Evolutionary conservation across 1,140 invertebrate genomes (phyloP), one percentile per base, ranked within the genome.

Genomic region (Pachyrhynchus sulphureomaculatus): DNA sequence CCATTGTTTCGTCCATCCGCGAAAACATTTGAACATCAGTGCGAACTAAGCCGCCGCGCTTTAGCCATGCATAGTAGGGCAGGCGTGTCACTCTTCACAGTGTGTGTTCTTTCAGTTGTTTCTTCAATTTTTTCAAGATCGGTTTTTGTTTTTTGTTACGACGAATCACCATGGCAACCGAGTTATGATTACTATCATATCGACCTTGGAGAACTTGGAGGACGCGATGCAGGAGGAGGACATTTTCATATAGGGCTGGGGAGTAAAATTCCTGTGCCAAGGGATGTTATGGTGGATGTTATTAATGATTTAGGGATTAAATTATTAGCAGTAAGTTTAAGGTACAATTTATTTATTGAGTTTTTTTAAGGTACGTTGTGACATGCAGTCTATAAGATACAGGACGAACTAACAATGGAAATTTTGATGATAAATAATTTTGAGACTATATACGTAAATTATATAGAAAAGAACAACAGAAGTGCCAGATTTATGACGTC

Each of bases 201-300:
- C 12, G 48, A 64, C 18, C 20, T 53, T 18, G 36, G 32, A 4
- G 18, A 63, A n/a, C 26, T 52, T n/a, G 47, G 26, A 8, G 62
- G 42, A n/a, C n/a, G 33, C 26, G 33, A 0, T 36, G 23, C 18
- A 26, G 33, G n/a, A 20, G 41, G 13, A 41, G 45, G 18, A 20
- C 34, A 23, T 45, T 47, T 12, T 48, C 41, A 54, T 45, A 29
- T 2, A 23, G n/a, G 20, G 4, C 21, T 12, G 12, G 20, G 15
- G 13, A 45, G 9, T 20, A 44, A 18, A 32, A n/a, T 55, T 1
- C 48, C 54, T 17, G 13, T 42, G 4, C 55, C 60, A 9, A 42
- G 36, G 26, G 84, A 88, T 54, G 78, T 87, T 33, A 90, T 92
- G 86, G 85, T 88, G 12, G 88, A 91, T 68, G 80, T 88, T n/a